phyloP scores from a whole-genome alignment of 2,797 vertebrate species.

The Picus viridis region DNA sequence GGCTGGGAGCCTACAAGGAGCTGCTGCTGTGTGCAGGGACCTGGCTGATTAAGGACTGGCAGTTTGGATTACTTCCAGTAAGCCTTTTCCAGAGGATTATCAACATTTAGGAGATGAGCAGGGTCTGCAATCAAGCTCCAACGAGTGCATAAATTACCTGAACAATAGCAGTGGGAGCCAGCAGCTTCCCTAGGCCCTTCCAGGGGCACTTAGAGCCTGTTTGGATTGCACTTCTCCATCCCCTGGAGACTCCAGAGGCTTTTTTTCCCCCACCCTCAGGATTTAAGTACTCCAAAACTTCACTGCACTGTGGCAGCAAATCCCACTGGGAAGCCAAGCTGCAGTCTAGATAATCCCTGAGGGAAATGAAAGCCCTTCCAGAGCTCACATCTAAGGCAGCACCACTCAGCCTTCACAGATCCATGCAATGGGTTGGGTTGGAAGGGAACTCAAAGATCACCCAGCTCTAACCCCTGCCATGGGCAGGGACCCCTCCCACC shows the following conservation, averaged over 20 bases:
- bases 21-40: not conserved
- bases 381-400: not conserved
- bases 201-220: not conserved
- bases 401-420: not conserved
- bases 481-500: too few relatives aligned
- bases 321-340: not conserved
- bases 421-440: too few relatives aligned
- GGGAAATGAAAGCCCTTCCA: conserved; percentile 3
- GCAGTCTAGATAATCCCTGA: not conserved
- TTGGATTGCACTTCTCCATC: not conserved
- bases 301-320: not conserved
- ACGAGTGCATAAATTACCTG: conserved; percentile 4
- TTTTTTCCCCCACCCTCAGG: not conserved
- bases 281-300: not conserved
- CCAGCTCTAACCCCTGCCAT: too few relatives aligned
- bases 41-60: conserved; percentile 30
- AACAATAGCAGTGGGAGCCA: not conserved
- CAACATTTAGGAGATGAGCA: conserved; percentile 57
- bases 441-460: too few relatives aligned
- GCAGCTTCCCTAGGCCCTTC: not conserved
- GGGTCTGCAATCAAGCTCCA: conserved; percentile 34
- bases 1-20: not conserved
- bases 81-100: conserved; percentile 62
- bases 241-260: not conserved
- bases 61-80: conserved; percentile 61